Conservation (phyloP, 2,888 invertebrate genomes). For the Pterobdella sp. region DNA sequence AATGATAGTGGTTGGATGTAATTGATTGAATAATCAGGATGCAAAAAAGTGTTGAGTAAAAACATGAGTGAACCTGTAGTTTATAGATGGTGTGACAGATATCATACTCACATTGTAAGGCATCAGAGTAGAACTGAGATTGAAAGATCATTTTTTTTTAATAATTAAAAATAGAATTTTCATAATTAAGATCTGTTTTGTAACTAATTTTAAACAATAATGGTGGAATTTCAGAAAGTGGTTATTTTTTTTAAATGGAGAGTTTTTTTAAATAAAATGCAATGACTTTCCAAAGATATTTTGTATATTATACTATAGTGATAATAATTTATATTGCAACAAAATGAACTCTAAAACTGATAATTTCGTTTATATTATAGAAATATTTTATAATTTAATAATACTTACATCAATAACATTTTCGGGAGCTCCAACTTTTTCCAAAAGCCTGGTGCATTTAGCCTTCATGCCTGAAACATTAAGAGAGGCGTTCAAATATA, state of each 20-base stretch:
- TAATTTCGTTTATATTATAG: neutral
- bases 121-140: slow-evolving; percentile 37
- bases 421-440: slow-evolving; percentile 23
- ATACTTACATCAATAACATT: slow-evolving; percentile 15
- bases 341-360: neutral
- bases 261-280: no score
- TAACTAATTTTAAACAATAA: no score
- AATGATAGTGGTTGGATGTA: no score
- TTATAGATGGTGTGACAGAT: slow-evolving; percentile 34
- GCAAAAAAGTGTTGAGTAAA: no score
- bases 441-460: slow-evolving; percentile 16
- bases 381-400: neutral
- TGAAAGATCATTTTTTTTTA: neutral
- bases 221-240: no score
- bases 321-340: neutral
- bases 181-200: no score
- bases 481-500: no score
- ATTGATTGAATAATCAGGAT: no score
- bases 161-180: no score
- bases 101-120: slow-evolving; percentile 36
- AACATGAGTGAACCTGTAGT: slow-evolving; percentile 21
- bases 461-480: slow-evolving; percentile 18
- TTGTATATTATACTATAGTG: neutral
- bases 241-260: no score
- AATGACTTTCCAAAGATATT: neutral